These are phyloP conservation scores for Bombus consobrinus DNA, from an alignment of 1,140 invertebrate genomes.

Conservation along the genomic window DNA sequence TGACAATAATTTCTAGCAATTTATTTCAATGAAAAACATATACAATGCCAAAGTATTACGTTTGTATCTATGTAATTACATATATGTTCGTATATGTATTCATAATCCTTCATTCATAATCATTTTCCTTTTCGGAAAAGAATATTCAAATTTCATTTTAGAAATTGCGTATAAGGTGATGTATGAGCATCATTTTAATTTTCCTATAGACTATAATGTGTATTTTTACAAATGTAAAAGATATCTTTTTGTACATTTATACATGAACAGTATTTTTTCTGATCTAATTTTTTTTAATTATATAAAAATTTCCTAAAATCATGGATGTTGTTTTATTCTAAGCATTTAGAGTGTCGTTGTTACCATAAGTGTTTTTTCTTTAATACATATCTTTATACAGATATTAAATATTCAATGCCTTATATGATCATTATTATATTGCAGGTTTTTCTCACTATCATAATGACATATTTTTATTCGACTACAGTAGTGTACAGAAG, in stretches of 20 bases:
- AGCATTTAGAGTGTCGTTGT: not conserved
- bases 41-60: not conserved
- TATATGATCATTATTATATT: constrained; percentile 67
- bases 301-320: not conserved
- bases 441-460: constrained; percentile 69
- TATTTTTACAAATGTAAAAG: constrained; percentile 7
- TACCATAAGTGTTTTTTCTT: not conserved
- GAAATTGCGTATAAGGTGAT: no score
- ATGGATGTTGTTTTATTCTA: not conserved
- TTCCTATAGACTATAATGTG: not conserved
- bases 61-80: constrained; percentile 13
- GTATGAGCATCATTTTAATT: not conserved
- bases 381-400: not conserved
- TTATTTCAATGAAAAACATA: constrained; percentile 1
- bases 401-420: constrained; percentile 22
- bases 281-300: constrained; percentile 2
- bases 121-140: no score
- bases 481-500: constrained; percentile 34
- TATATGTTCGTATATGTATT: not conserved
- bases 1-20: not conserved
- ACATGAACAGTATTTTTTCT: constrained; percentile 5
- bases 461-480: constrained; percentile 54
- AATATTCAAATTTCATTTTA: not conserved
- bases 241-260: constrained; percentile 10
- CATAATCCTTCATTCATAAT: no score